Evolutionary conservation across 2,113 vertebrate species (phyloP).

Genomic region (Eulemur macaco): DNA sequence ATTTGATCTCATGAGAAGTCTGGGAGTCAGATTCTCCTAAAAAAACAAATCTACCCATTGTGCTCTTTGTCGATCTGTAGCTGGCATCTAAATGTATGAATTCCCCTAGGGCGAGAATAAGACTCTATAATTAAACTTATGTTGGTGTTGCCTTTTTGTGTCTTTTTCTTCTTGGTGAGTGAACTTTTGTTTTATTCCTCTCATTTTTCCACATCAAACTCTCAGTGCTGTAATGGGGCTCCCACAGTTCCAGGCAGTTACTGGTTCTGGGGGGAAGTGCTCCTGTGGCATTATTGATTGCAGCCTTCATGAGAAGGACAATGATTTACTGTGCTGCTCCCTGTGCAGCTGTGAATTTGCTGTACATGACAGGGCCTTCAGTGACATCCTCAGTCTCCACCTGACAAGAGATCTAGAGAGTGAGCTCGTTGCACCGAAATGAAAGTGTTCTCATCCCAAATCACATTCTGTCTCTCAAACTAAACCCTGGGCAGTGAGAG

Average conservation of each 20-base stretch:
- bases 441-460: constrained; percentile 51
- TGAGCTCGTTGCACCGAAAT: constrained; percentile 51
- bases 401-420: constrained; percentile 61
- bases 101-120: constrained; percentile 54
- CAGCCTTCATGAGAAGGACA: constrained; percentile 76
- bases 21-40: background rate
- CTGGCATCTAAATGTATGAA: constrained; percentile 24
- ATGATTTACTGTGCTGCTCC: constrained; percentile 75
- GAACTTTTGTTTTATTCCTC: constrained; percentile 62
- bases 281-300: constrained; percentile 82
- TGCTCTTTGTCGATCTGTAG: background rate
- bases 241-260: constrained; percentile 75
- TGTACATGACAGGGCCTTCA: background rate
- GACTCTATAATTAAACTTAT: constrained; percentile 67
- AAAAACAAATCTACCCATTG: background rate
- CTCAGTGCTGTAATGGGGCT: constrained; percentile 59
- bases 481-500: background rate
- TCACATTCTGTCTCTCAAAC: constrained; percentile 33
- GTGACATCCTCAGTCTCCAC: constrained; percentile 69
- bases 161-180: constrained; percentile 65
- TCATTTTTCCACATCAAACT: constrained; percentile 64
- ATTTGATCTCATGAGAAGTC: background rate
- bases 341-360: constrained; percentile 76
- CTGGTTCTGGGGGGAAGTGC: constrained; percentile 65
- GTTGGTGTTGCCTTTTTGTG: background rate